Percentiles rank a stretch among this genome's conserved stretches.
phyloP scores from a whole-genome alignment of 2,888 invertebrate genomes.

The Caenorhabditis wallacei region DNA sequence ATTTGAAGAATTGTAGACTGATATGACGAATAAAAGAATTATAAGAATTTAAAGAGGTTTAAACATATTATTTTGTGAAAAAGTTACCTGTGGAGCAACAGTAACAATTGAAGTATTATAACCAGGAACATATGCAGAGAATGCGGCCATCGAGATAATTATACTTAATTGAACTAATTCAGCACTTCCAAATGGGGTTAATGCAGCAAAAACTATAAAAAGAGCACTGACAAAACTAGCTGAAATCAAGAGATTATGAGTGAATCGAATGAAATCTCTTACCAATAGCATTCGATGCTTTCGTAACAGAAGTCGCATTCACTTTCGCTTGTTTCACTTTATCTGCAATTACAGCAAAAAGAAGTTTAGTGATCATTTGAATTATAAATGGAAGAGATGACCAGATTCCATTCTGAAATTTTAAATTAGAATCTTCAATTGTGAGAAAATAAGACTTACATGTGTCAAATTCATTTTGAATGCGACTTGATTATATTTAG shows the following conservation, averaged over 20 bases:
- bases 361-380: constrained; percentile 79
- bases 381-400: constrained; percentile 79
- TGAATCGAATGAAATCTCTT: background rate
- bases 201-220: constrained; percentile 71
- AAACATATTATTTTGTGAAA: background rate
- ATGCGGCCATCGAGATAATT: constrained; percentile 74
- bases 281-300: constrained; percentile 77
- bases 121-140: constrained; percentile 80
- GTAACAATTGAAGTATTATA: constrained; percentile 80
- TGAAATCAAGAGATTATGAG: constrained; percentile 50
- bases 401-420: constrained; percentile 78
- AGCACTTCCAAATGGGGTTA: constrained; percentile 54
- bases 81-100: constrained; percentile 76
- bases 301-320: constrained; percentile 75
- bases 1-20: background rate
- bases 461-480: constrained; percentile 74
- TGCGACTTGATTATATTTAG: constrained; percentile 78
- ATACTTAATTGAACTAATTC: constrained; percentile 72
- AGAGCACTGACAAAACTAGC: constrained; percentile 79
- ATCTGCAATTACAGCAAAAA: constrained; percentile 78
- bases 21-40: background rate
- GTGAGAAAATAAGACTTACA: constrained; percentile 64
- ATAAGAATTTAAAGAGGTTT: background rate
- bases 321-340: constrained; percentile 71
- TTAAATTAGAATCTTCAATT: background rate